Base-by-base conservation (phyloP, 1,140 invertebrate species). In the Halesus radiatus region DNA sequence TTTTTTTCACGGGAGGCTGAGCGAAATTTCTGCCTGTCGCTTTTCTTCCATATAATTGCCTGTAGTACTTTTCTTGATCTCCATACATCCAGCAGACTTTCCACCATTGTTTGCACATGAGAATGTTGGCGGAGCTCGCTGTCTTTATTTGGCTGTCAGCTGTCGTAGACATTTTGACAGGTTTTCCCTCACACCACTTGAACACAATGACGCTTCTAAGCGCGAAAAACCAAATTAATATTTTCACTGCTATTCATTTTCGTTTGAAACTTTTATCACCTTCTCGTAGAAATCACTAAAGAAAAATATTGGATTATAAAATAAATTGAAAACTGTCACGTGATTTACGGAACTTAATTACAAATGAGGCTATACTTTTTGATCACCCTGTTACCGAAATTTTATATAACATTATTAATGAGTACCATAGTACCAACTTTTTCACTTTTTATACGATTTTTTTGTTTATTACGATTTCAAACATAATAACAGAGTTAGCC, bases 21-120 rank as follows among this genome's bases (percentile, higher is more conserved):
- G 87, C 85, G 79, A 86, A 88, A 78, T 86, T 85, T 3, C 88
- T 87, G 81, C 86, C 89, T 68, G 86, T 87, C 87, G 87, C 92
- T 84, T 92, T 90, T 85, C 91, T 93, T 13, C 93, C 94, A 86
- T 96, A 96, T 54, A 95, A 86, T 84, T 95, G 94, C 84, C 94
- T 89, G 88, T 95, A 95, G 87, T 95, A 94, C 85, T 95, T 95
- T 85, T 95, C 93, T 86, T 96, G 95, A 85, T 95, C 94, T 29
- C 94, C 94, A 85, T 96, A 94, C 89, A 96, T 93, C 92, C 94
- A 95, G 85, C 95, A 96, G 73, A 95, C 94, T 88, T 94, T 94
- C 94, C 95, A 96, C 94, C 95, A 96, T 89, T 95, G 94, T 87
- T 94, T 94, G 89, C 94, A 95, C 92, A 95, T 94, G 76, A 95